These are phyloP conservation scores for Drosophila ironensis DNA, from an alignment of 1,140 invertebrate species.

Conservation along the genomic window DNA sequence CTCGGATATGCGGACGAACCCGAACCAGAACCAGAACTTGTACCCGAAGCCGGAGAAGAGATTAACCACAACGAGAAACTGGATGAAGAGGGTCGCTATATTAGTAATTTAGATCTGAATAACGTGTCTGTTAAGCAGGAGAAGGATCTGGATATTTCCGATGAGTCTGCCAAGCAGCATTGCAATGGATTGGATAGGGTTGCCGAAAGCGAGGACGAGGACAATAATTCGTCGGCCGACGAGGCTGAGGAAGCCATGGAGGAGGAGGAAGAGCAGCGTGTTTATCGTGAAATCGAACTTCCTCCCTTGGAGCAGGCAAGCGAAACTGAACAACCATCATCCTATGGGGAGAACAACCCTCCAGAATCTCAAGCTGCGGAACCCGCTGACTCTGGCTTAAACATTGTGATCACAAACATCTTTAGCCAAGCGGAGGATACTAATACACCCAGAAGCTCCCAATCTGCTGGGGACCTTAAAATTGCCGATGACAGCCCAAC, in stretches of 20 bases:
- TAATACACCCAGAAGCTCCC: too few species aligned
- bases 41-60: constrained; percentile 1
- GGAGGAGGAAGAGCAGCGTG: constrained; percentile 50
- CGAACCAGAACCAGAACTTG: constrained; percentile 10
- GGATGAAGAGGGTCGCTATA: constrained; percentile 56
- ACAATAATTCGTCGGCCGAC: constrained; percentile 60
- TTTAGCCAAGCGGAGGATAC: constrained; percentile 40
- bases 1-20: constrained; percentile 59
- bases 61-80: constrained; percentile 58
- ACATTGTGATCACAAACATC: constrained; percentile 59
- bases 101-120: constrained; percentile 55
- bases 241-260: constrained; percentile 65
- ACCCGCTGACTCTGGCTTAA: background rate
- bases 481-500: too few species aligned
- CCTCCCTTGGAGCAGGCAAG: constrained; percentile 24
- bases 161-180: constrained; percentile 22
- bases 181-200: constrained; percentile 38
- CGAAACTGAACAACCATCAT: background rate
- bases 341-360: background rate
- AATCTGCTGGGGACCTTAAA: too few species aligned
- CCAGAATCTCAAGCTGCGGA: background rate
- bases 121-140: constrained; percentile 72
- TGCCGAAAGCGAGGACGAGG: constrained; percentile 26
- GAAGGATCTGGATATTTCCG: constrained; percentile 46
- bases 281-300: constrained; percentile 69